Evolutionary conservation across 2,797 vertebrate species (phyloP).

Genomic region (Notamacropus eugenii): DNA sequence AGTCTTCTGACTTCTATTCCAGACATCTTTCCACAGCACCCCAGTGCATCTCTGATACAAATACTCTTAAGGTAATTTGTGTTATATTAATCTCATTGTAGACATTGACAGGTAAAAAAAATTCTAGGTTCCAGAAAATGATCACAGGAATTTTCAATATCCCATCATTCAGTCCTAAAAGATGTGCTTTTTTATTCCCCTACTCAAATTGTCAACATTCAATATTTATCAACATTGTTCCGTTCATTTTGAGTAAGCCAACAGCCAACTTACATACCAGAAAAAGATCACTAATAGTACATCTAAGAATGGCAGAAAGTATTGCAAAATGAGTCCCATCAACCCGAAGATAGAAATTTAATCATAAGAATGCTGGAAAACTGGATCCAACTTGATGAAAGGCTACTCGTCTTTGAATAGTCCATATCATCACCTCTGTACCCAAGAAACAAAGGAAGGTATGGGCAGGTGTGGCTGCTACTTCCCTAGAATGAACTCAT

Average conservation of each 20-base stretch:
- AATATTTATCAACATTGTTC: not conserved
- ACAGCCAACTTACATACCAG: not conserved
- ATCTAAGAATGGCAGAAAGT: not conserved
- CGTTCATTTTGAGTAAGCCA: not conserved
- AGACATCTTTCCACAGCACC: not conserved
- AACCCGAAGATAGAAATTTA: not conserved
- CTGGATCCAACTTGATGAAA: not conserved
- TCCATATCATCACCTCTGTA: not conserved
- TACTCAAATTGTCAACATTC: not conserved
- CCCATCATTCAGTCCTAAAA: not conserved
- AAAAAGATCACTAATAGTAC: not conserved
- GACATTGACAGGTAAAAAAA: not conserved
- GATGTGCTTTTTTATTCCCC: not conserved
- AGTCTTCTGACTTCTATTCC: not conserved
- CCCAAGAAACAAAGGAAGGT: not conserved
- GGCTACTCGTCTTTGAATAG: not conserved
- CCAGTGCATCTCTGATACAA: accelerated
- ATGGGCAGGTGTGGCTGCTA: not conserved
- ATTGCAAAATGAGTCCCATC: not conserved
- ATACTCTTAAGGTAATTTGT: not conserved
- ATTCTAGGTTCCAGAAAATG: not conserved
- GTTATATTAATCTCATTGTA: not conserved
- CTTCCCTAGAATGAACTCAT: not conserved
- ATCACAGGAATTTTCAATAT: not conserved
- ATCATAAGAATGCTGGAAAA: not conserved